These are phyloP conservation scores for Lasioglossum malachurum DNA, from an alignment of 2,888 invertebrate species.

Conservation along the genomic window DNA sequence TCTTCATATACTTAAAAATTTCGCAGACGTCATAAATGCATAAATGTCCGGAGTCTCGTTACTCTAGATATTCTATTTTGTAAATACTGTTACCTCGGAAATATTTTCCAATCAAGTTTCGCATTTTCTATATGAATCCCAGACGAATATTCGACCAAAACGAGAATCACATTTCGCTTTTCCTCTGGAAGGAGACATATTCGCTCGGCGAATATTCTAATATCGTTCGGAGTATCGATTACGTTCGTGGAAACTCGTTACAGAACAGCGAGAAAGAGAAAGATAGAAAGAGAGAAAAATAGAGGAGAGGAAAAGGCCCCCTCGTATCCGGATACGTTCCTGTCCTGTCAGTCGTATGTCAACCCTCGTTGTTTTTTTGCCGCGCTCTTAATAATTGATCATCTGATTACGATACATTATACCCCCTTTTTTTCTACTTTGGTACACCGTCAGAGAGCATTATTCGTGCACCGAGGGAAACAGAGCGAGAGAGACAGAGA, in stretches of 20 bases:
- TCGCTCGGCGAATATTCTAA: constrained; percentile 21
- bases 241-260: constrained; percentile 35
- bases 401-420: constrained; percentile 84
- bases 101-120: neutral
- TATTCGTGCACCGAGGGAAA: constrained; percentile 77
- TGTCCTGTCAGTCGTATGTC: constrained; percentile 80
- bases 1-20: neutral
- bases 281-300: neutral
- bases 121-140: neutral
- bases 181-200: neutral
- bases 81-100: neutral
- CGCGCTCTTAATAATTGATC: constrained; percentile 84
- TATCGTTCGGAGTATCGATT: constrained; percentile 33
- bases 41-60: neutral
- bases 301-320: constrained; percentile 51
- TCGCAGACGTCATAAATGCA: neutral
- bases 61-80: neutral
- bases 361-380: constrained; percentile 84
- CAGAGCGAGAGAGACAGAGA: constrained; percentile 67
- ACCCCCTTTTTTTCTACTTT: constrained; percentile 72
- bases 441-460: constrained; percentile 73
- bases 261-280: constrained; percentile 8
- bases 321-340: constrained; percentile 72
- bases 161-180: neutral
- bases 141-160: neutral